Base-by-base conservation (phyloP, 2,888 invertebrate genomes). In the Caenorhabditis auriculariae region DNA sequence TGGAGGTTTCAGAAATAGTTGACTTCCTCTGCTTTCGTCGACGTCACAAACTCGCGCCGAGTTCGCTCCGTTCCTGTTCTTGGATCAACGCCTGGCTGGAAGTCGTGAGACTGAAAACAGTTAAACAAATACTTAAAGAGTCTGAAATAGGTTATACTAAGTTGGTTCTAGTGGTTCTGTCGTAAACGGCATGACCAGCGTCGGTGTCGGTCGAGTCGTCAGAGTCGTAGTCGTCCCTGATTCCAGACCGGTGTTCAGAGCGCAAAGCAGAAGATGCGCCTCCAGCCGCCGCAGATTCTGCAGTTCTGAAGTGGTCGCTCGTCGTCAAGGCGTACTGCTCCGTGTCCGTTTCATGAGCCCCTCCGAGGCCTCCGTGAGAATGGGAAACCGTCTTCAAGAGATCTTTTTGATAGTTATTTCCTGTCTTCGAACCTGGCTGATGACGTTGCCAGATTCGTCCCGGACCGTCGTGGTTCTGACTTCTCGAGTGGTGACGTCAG, bases 401-500 rank as follows among this genome's bases (percentile, higher is more conserved):
- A 42, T 19, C n/a, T n/a, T n/a, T n/a, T n/a, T n/a, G n/a, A n/a
- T n/a, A n/a, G n/a, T n/a, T n/a, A n/a, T n/a, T n/a, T n/a, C n/a
- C n/a, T n/a, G n/a, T n/a, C n/a, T n/a, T 51, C 65, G 65, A 45
- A 54, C 57, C 50, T 60, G 59, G 41, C 69, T 69, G 45, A 69
- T 55, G n/a, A 71, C 54, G 48, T 71, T 71, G 38, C 73, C 73
- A 42, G 52, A 46, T 28, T 70, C 68, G 43, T 73, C 71, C 7
- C 67, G 44, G 17, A 71, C 67, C 7, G 66, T 72, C 15, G 73
- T 73, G 23, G 73, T 73, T 44, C 69, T 23, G 38, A 73, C 62
- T 59, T 76, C 76, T 44, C 67, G 60, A 0, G 72, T 74, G 9
- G 76, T 75, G 50, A 77, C 74, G 43, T 78, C 78, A 27, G 78